Conservation (phyloP, 53 echinoderm and acorn worm species). For the Crossaster papposus region DNA sequence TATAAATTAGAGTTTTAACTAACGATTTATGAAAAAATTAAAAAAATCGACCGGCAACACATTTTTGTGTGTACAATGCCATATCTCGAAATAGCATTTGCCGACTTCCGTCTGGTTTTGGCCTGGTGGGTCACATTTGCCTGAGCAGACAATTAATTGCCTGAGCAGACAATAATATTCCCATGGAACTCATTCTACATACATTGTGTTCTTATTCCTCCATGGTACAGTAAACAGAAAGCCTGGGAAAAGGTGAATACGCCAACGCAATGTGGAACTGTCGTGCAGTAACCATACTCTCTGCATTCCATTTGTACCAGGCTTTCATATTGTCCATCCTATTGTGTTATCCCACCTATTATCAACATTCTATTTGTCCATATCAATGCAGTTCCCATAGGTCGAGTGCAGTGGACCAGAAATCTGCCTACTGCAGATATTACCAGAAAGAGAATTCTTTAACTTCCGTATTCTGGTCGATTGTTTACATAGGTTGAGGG, state of each 20-base stretch:
- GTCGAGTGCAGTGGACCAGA: neutral
- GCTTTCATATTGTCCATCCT: neutral
- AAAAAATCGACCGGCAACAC: no score
- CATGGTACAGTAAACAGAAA: neutral
- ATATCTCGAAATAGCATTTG: no score
- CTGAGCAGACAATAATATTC: no score
- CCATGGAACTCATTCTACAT: no score
- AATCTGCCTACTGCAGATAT: neutral
- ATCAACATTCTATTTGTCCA: neutral
- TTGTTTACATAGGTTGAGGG: neutral
- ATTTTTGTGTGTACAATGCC: no score
- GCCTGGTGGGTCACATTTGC: no score
- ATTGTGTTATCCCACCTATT: neutral
- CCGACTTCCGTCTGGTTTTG: no score
- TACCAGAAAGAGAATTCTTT: neutral
- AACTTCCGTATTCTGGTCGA: neutral
- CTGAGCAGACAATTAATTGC: no score
- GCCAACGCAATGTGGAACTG: neutral
- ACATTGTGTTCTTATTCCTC: no score
- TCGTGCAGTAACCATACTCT: neutral
- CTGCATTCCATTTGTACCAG: neutral
- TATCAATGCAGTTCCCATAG: neutral
- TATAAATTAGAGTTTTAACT: no score
- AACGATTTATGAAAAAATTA: no score
- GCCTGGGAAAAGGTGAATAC: neutral